Evolutionary conservation across 2,888 invertebrate genomes (phyloP), one percentile per base, ranked within the genome.

Genomic region (Rhingia campestris): DNA sequence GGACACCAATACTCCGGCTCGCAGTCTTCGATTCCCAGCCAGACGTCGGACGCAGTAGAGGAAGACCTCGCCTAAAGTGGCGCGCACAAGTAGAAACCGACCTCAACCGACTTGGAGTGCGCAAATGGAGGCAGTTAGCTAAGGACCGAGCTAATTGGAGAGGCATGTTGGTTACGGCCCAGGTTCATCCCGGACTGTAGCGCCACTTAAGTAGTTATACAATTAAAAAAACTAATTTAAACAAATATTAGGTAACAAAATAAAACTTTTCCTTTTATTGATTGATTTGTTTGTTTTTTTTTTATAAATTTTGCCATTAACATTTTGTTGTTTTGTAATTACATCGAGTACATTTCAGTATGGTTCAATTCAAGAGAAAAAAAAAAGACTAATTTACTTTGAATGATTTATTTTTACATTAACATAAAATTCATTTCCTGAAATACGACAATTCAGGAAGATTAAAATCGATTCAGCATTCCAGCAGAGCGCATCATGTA

Each of bases 381-480:
- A 75, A 67, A 70, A 70, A 56, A 84, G 75, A 75, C 54, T 70
- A 75, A 80, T 84, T 69, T 41, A 77, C 49, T 45, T 82, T 56
- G 59, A 67, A 73, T 74, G 39, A 22, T 47, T 69, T 61, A 53
- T 41, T 0, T 49, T 59, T 59, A 51, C 51, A 39, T 58, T 64
- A 66, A 64, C 70, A 80, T 33, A 59, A 75, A 66, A 75, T 70
- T 70, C 30, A 70, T 66, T 80, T 67, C 80, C 84, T 54, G 80
- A 84, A 69, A 61, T 30, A 79, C 63, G 59, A 70, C 61, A 84
- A 66, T 74, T 74, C 75, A 74, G 80, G 80, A 80, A 70, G 66
- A 79, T 85, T 80, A 79, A 72, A 75, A 82, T 86, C 85, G 86
- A 87, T 86, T 86, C 87, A 87, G 87, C 87, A 87, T 87, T 87